These are phyloP conservation scores for Centropyge bicolor DNA, from an alignment of 2,797 vertebrate genomes.

Conservation along the genomic window DNA sequence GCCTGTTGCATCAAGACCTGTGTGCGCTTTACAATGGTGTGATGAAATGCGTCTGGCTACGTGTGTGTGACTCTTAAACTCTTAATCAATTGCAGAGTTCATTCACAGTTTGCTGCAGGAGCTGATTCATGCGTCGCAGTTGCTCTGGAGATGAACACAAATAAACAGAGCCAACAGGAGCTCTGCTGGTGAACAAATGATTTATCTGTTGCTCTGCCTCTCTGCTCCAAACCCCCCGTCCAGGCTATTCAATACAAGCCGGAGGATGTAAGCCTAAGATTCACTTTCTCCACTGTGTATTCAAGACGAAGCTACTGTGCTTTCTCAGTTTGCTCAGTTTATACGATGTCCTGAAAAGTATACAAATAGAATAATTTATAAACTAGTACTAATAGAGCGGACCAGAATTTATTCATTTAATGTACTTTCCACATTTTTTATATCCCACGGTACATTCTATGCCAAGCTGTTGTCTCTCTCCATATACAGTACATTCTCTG, in stretches of 20 bases:
- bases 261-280: constrained; percentile 2
- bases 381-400: background rate
- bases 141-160: constrained; percentile 67
- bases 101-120: constrained; percentile 34
- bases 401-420: background rate
- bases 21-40: constrained; percentile 24
- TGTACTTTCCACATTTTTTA: background rate
- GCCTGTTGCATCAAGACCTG: constrained; percentile 42
- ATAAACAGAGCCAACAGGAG: constrained; percentile 46
- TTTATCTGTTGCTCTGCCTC: constrained; percentile 26
- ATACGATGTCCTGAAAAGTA: background rate
- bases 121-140: constrained; percentile 60
- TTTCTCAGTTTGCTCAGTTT: constrained; percentile 4
- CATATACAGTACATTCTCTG: background rate
- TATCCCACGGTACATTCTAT: background rate
- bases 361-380: background rate
- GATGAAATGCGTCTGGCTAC: constrained; percentile 45
- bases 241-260: background rate
- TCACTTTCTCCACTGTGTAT: background rate
- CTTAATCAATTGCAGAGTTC: constrained; percentile 26
- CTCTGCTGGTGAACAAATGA: constrained; percentile 27
- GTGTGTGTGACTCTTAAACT: background rate
- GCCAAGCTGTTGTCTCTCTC: background rate
- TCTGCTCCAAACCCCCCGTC: background rate
- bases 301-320: constrained; percentile 6